Base-by-base conservation (phyloP, 1,140 invertebrate species). In the Proctacanthus coquilletti region DNA sequence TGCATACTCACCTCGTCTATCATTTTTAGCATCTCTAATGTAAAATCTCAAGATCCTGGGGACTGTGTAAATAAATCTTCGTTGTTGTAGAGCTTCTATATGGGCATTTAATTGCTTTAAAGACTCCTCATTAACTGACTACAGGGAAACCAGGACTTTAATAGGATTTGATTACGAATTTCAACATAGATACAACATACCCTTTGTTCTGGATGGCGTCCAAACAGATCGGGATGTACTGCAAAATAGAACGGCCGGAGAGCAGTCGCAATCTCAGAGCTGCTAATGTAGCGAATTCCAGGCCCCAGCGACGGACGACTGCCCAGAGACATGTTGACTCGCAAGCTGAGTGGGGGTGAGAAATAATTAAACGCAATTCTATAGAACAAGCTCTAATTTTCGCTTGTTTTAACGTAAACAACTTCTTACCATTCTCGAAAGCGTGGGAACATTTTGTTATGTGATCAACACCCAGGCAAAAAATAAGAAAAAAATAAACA, bases 151-250 rank as follows among this genome's bases (percentile, higher is more conserved):
- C n/a, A n/a, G n/a, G n/a, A n/a, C n/a, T n/a, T n/a, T n/a, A 17
- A 13, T 38, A 21, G 34, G 39, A 36, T 30, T 38, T 39, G 50
- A 46, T 34, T 42, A 47, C 29, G 13, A 21, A 19, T 11, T 21
- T 32, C 18, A 17, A 51, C 35, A 2, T 13, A 5, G 19, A 14
- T 38, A 39, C 37, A 46, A 53, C 60, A 67, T 63, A 84, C 84
- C 53, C 81, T 75, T 68, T 92, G 84, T 51, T 73, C 75, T 25
- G 91, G 91, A 69, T 83, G 77, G 59, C 86, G 79, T 38, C 84
- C 84, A 71, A 95, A 95, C 23, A 94, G 63, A 65, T 96, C 91
- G 11, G 91, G 91, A 71, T 96, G 91, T 15, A 95, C 89, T 33
- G 77, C 77, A 63, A 95, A 94, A 60, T 91, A 94, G 59, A 96